These are phyloP conservation scores for Ptyas mucosa DNA, from an alignment of 2,113 vertebrate genomes.

Conservation along the genomic window DNA sequence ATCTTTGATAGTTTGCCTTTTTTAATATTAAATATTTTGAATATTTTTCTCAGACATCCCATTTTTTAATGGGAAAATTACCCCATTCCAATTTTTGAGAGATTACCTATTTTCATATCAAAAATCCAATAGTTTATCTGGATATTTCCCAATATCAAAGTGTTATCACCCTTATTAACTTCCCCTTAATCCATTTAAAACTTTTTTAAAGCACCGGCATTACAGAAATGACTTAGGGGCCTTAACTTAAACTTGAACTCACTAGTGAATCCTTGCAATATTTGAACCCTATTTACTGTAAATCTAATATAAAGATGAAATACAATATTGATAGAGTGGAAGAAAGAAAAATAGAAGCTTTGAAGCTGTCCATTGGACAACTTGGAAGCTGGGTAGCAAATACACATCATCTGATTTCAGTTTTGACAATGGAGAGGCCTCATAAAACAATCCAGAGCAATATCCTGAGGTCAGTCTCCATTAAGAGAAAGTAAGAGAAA, in stretches of 20 bases:
- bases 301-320: background rate
- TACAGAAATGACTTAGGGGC: background rate
- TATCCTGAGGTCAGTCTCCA: background rate
- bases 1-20: background rate
- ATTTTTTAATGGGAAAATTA: background rate
- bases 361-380: background rate
- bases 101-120: background rate
- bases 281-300: background rate
- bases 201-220: background rate
- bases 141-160: background rate
- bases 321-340: background rate
- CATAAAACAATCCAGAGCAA: background rate
- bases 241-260: background rate
- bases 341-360: background rate
- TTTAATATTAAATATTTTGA: background rate
- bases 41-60: background rate
- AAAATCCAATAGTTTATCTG: background rate
- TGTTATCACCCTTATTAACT: background rate
- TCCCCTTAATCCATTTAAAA: background rate
- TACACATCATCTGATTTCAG: background rate
- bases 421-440: background rate
- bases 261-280: background rate
- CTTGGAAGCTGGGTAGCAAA: background rate
- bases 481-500: background rate
- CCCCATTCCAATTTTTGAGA: background rate